Evolutionary conservation across 2,113 vertebrate genomes (phyloP).

Genomic region (Illadopsis cleaveri): DNA sequence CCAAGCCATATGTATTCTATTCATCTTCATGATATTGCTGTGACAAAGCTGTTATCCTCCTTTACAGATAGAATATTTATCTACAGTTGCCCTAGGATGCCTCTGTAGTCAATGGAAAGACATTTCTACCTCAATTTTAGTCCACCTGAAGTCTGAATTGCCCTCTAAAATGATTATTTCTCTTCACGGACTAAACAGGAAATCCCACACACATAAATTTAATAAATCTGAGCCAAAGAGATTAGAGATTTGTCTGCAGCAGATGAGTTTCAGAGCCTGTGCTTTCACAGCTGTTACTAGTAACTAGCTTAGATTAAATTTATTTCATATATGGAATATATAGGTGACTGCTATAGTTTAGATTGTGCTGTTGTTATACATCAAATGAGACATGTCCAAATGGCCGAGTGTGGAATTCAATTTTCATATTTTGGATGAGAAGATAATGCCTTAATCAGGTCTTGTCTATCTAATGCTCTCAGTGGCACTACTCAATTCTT

Average conservation of each 20-base stretch:
- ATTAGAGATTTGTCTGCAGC: constrained; percentile 64
- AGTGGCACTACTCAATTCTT: constrained; percentile 1
- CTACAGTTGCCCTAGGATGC: constrained; percentile 5
- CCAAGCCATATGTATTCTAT: not conserved
- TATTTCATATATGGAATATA: constrained; percentile 15
- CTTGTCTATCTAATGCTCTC: not conserved
- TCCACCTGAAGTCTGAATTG: constrained; percentile 39
- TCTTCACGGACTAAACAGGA: constrained; percentile 31
- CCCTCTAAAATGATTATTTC: constrained; percentile 52
- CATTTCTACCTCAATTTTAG: not conserved
- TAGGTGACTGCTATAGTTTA: not conserved
- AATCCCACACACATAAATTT: constrained; percentile 51
- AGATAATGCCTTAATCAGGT: constrained; percentile 23
- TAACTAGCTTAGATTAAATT: constrained; percentile 56
- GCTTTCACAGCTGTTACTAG: constrained; percentile 54
- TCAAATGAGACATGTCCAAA: not conserved
- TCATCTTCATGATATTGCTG: constrained; percentile 11
- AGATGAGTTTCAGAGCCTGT: constrained; percentile 49
- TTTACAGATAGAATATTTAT: not conserved
- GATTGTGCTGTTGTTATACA: not conserved
- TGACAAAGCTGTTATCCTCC: constrained; percentile 13
- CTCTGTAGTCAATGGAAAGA: not conserved
- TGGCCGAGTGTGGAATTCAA: not conserved
- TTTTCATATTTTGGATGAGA: not conserved
- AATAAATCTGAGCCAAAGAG: constrained; percentile 62